phyloP scores from a whole-genome alignment of 1,140 invertebrate genomes.

The Ceratosolen fusciceps region DNA sequence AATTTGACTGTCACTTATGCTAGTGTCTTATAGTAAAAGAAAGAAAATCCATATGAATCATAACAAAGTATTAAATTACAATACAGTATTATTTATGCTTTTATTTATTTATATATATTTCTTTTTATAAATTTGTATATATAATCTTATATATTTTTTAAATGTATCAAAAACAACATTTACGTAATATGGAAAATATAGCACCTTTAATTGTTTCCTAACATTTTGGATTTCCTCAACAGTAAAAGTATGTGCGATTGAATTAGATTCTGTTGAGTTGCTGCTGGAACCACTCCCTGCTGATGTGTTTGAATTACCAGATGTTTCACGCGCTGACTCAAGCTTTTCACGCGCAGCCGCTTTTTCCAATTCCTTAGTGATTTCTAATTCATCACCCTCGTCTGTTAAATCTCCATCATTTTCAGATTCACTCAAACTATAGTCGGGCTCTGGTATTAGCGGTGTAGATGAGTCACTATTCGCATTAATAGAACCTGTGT shows the following conservation, averaged over 20 bases:
- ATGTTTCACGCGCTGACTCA: conserved; percentile 67
- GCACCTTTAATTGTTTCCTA: conserved; percentile 81
- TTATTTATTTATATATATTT: no score
- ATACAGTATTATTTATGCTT: no score
- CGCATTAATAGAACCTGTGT: conserved; percentile 43
- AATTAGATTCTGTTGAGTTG: conserved; percentile 76
- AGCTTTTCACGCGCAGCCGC: conserved; percentile 66
- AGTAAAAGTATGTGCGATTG: conserved; percentile 86
- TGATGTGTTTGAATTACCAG: conserved; percentile 68
- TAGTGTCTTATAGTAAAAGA: no score
- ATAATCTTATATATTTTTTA: no score
- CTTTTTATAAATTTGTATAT: no score
- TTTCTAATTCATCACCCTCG: conserved; percentile 74
- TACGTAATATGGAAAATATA: no score
- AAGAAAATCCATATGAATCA: no score
- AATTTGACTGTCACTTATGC: no score
- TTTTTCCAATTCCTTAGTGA: conserved; percentile 68
- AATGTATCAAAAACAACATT: no score
- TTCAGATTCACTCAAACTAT: conserved; percentile 85
- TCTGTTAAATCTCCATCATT: conserved; percentile 71
- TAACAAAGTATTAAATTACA: no score
- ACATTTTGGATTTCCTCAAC: conserved; percentile 91
- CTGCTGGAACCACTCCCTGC: conserved; percentile 70
- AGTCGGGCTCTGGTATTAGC: conserved; percentile 91
- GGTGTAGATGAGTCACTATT: conserved; percentile 69